A percentile compares a stretch with the other conserved stretches of the same genome.
phyloP scores from a whole-genome alignment of 2,797 vertebrate species.

The Aphelocoma californica region DNA sequence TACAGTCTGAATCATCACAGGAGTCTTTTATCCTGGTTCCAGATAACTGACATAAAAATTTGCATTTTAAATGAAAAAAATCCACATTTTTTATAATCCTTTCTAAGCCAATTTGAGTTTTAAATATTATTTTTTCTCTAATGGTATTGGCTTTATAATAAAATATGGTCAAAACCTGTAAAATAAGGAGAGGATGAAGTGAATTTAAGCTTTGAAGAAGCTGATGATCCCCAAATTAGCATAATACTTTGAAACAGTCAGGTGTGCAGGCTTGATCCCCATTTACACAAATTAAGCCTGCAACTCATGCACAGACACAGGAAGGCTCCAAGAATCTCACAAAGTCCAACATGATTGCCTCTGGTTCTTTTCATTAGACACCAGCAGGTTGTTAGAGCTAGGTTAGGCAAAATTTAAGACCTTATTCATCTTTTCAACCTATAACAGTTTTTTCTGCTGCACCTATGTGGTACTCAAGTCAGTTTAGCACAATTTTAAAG shows the following conservation, averaged over 20 bases:
- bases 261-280: slow-evolving; percentile 8
- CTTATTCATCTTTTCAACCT: slow-evolving; percentile 43
- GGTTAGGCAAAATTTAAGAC: slow-evolving; percentile 52
- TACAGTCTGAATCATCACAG: slow-evolving; percentile 20
- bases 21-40: slow-evolving; percentile 7
- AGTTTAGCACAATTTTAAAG: slow-evolving; percentile 41
- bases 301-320: slow-evolving; percentile 38
- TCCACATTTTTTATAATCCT: background rate
- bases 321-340: slow-evolving; percentile 12
- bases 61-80: slow-evolving; percentile 38
- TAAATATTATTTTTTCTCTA: background rate
- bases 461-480: slow-evolving; percentile 14
- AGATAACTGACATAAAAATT: slow-evolving; percentile 44
- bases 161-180: background rate
- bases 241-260: background rate
- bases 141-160: slow-evolving; percentile 21
- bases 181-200: slow-evolving; percentile 30
- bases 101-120: slow-evolving; percentile 27
- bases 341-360: slow-evolving; percentile 39
- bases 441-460: background rate
- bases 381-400: slow-evolving; percentile 44
- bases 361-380: slow-evolving; percentile 61
- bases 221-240: background rate
- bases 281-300: slow-evolving; percentile 51
- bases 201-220: slow-evolving; percentile 1